Evolutionary conservation across 30 jellyfish, hydroid and myxozoan genomes (phyloP).

Genomic region (Phacellophora camtschatica): DNA sequence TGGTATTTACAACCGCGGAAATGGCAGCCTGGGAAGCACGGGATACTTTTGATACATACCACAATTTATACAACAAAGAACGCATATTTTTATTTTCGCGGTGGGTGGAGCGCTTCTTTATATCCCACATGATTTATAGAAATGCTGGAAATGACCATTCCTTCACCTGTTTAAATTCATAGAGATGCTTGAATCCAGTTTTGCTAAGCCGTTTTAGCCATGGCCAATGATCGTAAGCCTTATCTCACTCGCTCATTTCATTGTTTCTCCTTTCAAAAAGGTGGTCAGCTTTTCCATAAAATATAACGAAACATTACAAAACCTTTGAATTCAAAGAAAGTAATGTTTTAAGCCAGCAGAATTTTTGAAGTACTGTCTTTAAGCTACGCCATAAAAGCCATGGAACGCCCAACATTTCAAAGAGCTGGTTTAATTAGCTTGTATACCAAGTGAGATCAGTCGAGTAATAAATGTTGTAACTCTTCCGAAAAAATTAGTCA

Average conservation of each 20-base stretch:
- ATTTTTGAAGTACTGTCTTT: no score
- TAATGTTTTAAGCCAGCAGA: no score
- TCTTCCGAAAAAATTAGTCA: no score
- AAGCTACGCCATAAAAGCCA: no score
- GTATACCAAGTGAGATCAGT: no score
- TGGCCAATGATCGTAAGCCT: neutral
- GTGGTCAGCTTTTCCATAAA: neutral
- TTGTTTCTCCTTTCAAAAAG: neutral
- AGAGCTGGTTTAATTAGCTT: no score
- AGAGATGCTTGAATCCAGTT: conserved; percentile 7
- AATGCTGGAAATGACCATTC: conserved; percentile 60
- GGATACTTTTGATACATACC: no score
- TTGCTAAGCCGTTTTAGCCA: conserved; percentile 30
- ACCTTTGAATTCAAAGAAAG: no score
- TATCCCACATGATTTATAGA: conserved; percentile 26
- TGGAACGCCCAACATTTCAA: no score
- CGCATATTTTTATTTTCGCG: conserved; percentile 9
- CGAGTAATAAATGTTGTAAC: no score
- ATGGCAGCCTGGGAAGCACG: no score
- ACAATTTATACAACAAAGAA: conserved; percentile 19
- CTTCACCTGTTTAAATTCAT: conserved; percentile 18
- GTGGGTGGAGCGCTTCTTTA: conserved; percentile 71
- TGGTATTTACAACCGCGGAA: neutral
- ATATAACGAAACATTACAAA: no score
- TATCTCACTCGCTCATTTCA: neutral